Conservation (phyloP, 2,888 invertebrate genomes). For the Dysmachus trigonus region DNA sequence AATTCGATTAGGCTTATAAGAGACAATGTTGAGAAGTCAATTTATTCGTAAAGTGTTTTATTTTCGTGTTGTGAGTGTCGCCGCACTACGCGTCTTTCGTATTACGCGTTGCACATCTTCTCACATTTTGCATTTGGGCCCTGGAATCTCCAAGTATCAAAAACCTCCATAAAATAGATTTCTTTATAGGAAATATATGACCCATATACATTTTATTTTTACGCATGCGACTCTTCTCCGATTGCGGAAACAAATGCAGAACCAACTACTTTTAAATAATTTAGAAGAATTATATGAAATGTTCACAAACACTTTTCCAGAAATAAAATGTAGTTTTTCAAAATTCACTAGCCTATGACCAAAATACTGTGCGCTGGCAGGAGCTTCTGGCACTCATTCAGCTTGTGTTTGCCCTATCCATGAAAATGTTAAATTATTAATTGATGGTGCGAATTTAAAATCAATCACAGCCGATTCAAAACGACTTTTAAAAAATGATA, state of each 20-base stretch:
- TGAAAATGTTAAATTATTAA: constrained; percentile 44
- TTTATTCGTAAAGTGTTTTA: neutral
- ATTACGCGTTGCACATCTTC: no score
- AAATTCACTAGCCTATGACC: constrained; percentile 45
- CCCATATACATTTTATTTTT: no score
- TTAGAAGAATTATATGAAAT: neutral
- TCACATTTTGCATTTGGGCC: no score
- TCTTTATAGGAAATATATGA: no score
- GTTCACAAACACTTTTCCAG: neutral
- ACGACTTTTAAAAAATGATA: neutral
- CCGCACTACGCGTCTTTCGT: no score
- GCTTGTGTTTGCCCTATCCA: constrained; percentile 48
- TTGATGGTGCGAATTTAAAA: no score
- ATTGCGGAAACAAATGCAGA: neutral
- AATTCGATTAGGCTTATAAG: neutral
- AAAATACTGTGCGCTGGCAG: constrained; percentile 47
- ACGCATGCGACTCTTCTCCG: no score
- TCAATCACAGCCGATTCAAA: neutral
- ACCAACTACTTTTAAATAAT: neutral
- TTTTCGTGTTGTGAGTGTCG: no score
- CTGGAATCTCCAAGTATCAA: no score
- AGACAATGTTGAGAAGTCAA: neutral
- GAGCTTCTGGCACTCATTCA: constrained; percentile 45
- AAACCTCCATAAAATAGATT: no score
- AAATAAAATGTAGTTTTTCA: constrained; percentile 30